Conservation (phyloP, 2,797 vertebrate species). For the Enteromius afrohamiltoni region DNA sequence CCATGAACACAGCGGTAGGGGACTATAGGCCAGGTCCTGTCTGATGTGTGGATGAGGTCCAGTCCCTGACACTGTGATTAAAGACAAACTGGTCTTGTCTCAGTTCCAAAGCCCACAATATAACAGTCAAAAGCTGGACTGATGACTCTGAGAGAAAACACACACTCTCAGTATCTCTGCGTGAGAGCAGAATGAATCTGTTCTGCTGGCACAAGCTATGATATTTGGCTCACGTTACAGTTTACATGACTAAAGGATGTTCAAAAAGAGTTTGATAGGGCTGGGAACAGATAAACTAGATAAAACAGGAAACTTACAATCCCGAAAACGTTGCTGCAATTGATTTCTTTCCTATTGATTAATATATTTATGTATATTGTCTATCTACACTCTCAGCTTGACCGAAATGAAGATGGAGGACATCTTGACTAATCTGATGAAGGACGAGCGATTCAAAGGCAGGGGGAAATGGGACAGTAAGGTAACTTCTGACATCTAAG, state of each 20-base stretch:
- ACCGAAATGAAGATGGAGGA: slow-evolving; percentile 87
- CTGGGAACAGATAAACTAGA: neutral
- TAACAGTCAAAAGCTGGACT: slow-evolving; percentile 56
- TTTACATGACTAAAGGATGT: slow-evolving; percentile 27
- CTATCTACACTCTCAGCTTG: slow-evolving; percentile 71
- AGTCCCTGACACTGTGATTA: slow-evolving; percentile 44
- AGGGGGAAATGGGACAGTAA: slow-evolving; percentile 75
- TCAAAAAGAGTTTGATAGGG: neutral
- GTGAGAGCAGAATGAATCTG: slow-evolving; percentile 59
- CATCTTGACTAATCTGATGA: slow-evolving; percentile 82
- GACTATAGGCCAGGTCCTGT: neutral
- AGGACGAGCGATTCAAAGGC: slow-evolving; percentile 80
- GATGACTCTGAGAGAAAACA: slow-evolving; percentile 70
- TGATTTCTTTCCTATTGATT: too few relatives aligned
- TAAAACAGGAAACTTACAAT: neutral
- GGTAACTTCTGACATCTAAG: slow-evolving; percentile 72
- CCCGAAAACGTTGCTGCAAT: neutral
- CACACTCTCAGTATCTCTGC: slow-evolving; percentile 67
- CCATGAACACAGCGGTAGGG: slow-evolving; percentile 1
- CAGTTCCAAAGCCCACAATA: slow-evolving; percentile 38
- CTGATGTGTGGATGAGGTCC: slow-evolving; percentile 6
- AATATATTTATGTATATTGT: neutral
- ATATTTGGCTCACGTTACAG: neutral
- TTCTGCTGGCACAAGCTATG: slow-evolving; percentile 30
- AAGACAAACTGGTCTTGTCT: slow-evolving; percentile 46